Evolutionary conservation across 2,113 vertebrate species (phyloP).

Genomic region (Oryzias javanicus): DNA sequence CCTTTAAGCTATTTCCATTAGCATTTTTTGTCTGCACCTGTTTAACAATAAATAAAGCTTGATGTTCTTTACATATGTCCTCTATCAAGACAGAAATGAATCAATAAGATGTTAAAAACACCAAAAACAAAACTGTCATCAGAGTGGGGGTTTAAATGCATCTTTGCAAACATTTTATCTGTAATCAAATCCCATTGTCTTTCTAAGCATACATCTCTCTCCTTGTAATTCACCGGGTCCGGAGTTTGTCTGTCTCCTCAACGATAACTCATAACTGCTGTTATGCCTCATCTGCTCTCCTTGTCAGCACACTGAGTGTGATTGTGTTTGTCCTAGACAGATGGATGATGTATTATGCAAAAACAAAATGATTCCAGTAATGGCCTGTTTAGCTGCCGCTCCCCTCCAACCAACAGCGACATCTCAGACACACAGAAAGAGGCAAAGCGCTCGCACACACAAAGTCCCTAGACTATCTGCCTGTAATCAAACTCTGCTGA

Average conservation of each 20-base stretch:
- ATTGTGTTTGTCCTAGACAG: constrained; percentile 59
- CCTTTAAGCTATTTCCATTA: no score
- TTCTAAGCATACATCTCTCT: constrained; percentile 7
- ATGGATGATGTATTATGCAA: constrained; percentile 80
- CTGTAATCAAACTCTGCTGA: constrained; percentile 62
- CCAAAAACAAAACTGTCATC: no score
- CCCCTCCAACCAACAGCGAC: constrained; percentile 13
- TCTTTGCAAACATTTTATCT: no score
- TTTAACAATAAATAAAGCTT: no score
- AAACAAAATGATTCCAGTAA: constrained; percentile 75
- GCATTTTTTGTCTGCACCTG: no score
- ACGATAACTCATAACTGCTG: constrained; percentile 36
- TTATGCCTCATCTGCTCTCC: constrained; percentile 31
- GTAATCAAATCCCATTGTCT: neutral
- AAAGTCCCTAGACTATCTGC: constrained; percentile 51
- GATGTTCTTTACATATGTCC: no score
- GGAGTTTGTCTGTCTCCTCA: constrained; percentile 44
- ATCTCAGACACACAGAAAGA: constrained; percentile 9
- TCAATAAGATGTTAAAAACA: no score
- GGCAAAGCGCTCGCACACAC: constrained; percentile 23
- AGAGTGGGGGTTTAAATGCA: no score
- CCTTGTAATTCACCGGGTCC: constrained; percentile 15
- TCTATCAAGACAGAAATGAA: no score
- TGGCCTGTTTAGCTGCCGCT: constrained; percentile 68
- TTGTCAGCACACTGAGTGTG: constrained; percentile 25